Conservation (phyloP, 1,140 invertebrate genomes). For the Drosophila serrata region DNA sequence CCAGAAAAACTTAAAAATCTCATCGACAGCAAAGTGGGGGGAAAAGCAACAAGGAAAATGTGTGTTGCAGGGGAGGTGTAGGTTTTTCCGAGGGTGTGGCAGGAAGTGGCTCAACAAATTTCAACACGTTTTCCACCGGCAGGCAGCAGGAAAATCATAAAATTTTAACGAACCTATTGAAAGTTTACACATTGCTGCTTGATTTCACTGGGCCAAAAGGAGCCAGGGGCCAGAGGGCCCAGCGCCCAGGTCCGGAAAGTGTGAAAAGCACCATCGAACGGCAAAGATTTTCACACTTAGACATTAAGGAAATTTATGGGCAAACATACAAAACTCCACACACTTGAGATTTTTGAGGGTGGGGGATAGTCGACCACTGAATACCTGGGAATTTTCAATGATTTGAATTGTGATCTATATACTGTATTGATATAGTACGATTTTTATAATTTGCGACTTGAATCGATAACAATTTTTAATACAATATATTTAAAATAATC, state of each 20-base stretch:
- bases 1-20: conserved; percentile 61
- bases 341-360: conserved; percentile 2
- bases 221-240: conserved; percentile 16
- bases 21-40: conserved; percentile 33
- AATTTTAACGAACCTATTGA: conserved; percentile 85
- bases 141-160: conserved; percentile 80
- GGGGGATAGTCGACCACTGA: conserved; percentile 2
- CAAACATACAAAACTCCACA: conserved; percentile 41
- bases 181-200: conserved; percentile 84
- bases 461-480: neutral
- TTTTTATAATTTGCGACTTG: too few species aligned
- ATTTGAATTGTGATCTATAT: too few species aligned
- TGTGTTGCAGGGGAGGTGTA: neutral
- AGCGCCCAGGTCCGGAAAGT: conserved; percentile 64
- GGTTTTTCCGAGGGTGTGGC: conserved; percentile 30
- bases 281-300: conserved; percentile 85
- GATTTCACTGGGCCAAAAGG: conserved; percentile 64
- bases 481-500: neutral
- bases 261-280: conserved; percentile 85
- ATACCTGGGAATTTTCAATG: conserved; percentile 4
- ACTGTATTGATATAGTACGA: too few species aligned
- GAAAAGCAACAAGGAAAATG: conserved; percentile 25
- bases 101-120: conserved; percentile 81
- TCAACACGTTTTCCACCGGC: conserved; percentile 73
- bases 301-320: conserved; percentile 80